Percentiles rank a stretch among this genome's conserved stretches.
These are phyloP conservation scores for Struthio camelus DNA, from an alignment of 2,113 vertebrate genomes.

Conservation along the genomic window DNA sequence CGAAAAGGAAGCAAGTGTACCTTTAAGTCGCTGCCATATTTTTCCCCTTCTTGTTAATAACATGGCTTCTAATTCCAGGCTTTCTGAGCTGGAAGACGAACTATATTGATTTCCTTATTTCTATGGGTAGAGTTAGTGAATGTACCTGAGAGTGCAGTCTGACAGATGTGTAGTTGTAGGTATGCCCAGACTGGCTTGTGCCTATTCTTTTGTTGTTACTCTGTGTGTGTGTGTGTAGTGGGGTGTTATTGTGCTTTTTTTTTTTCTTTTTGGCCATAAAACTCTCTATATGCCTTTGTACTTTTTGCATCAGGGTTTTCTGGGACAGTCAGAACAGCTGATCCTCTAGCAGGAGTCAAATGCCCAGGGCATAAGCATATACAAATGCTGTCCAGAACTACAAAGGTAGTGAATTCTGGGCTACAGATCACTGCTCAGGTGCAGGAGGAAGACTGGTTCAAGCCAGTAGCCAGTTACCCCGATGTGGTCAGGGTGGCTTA, in stretches of 20 bases:
- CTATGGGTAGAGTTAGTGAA: background rate
- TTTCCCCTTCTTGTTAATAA: background rate
- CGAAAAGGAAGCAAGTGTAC: background rate
- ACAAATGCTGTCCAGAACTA: background rate
- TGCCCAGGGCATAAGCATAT: background rate
- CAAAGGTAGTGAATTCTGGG: background rate
- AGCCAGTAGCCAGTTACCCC: background rate
- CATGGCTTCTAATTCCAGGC: background rate
- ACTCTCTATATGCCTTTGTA: background rate
- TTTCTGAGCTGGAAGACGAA: background rate
- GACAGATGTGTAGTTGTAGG: background rate
- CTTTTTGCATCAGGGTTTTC: background rate
- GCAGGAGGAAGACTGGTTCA: background rate
- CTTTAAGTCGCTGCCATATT: background rate
- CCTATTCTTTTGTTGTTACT: accelerated
- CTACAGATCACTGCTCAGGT: background rate
- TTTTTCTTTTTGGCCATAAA: background rate
- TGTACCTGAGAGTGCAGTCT: background rate
- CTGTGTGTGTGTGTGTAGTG: no score
- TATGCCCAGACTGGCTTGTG: background rate
- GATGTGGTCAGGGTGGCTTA: background rate
- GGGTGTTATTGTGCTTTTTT: no score
- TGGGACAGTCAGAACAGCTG: background rate
- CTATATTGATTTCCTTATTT: background rate
- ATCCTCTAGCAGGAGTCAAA: background rate